Base-by-base conservation (phyloP, 2,113 vertebrate species). In the Desmodus rotundus region DNA sequence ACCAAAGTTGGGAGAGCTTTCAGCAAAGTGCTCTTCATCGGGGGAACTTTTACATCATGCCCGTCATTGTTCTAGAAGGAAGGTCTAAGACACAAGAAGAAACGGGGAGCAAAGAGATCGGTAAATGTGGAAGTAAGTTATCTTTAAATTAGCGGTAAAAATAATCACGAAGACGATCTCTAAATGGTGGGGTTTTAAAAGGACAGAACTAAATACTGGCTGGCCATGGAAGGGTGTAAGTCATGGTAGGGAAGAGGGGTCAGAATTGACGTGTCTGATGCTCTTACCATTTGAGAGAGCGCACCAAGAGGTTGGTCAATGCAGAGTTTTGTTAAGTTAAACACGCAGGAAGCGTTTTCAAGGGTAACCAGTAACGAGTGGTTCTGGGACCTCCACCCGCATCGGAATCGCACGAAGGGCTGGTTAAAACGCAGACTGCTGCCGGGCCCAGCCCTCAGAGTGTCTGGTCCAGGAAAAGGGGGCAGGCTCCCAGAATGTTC, bases 391-490 rank as follows among this genome's bases (percentile, higher is more conserved):
- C 4, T 54, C 5, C 5, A 38, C 14, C 1, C 9, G 10, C 20
- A 20, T 65, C 26, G 6, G 52, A 58, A 41, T 43, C 54, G 0
- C 73, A 41, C 17, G 50, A 36, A 10, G 19, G n/a, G 4, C 63
- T 58, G 38, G 63, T 38, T 45, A 28, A 80, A 45, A 38, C n/a
- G 10, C 2, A 7, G 81, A 17, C 5, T 0, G 0, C 6, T 1
- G 0, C 20, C 14, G n/a, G 22, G 7, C 41, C 19, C n/a, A 12
- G 5, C n/a, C 11, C 17, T 16, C n/a, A 28, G 31, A 22, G 36
- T 41, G 14, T 65, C 94, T 31, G 80, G 9, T 26, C 47, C 84
- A n/a, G 31, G 45, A 33, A 5, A 5, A 38, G 10, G 16, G 83
- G 22, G 20, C 13, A 19, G 26, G n/a, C 1, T 50, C 68, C 86